Conservation (phyloP, 1,140 invertebrate species). For the Microplitis demolitor region DNA sequence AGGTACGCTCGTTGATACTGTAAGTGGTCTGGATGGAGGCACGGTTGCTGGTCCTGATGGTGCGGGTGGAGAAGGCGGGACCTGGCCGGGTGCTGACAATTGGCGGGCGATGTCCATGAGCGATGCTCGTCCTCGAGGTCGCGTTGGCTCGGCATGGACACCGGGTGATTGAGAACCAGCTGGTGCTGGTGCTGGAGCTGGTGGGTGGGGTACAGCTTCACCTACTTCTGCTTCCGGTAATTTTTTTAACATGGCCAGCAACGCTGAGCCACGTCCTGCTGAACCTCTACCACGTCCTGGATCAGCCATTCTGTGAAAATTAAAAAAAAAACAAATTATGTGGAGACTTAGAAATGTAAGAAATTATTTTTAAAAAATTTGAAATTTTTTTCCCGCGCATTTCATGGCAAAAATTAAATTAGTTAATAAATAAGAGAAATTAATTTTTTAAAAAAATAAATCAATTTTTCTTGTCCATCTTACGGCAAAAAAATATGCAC, state of each 20-base stretch:
- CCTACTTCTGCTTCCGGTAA: background rate
- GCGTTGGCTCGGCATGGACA: background rate
- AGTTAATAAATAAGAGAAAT: no score
- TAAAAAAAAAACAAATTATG: no score
- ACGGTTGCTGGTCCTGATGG: background rate
- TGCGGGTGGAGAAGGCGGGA: background rate
- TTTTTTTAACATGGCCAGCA: slow-evolving; percentile 11
- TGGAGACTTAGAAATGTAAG: no score
- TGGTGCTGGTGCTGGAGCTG: background rate
- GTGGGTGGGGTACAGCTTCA: background rate
- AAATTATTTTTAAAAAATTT: no score
- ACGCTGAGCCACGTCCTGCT: background rate
- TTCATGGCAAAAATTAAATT: no score
- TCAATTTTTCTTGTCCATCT: no score
- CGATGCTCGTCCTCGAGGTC: background rate
- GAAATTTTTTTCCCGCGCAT: no score
- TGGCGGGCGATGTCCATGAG: background rate
- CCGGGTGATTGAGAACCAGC: background rate
- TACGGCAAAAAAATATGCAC: no score
- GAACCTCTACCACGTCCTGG: slow-evolving; percentile 3
- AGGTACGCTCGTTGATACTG: no score
- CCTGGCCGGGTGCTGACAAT: background rate
- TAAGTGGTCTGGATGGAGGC: background rate
- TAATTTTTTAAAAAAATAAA: no score
- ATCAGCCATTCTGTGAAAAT: slow-evolving; percentile 13